These are phyloP conservation scores for Lacanobia oleracea DNA, from an alignment of 2,888 invertebrate species.

Conservation along the genomic window DNA sequence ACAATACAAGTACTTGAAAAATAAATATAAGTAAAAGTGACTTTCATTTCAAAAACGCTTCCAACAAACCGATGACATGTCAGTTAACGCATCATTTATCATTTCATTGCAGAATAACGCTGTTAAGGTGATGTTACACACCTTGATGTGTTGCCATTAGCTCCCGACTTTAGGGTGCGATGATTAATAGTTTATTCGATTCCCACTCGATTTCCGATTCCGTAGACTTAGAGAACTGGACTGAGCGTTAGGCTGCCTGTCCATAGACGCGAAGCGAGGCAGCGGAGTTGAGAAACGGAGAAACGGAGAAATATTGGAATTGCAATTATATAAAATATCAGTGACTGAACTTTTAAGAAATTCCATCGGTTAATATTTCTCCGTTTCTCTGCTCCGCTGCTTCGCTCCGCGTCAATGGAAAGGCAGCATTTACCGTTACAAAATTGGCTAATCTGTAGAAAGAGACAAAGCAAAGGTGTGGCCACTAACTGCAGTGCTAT, in stretches of 20 bases:
- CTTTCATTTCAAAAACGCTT: background rate
- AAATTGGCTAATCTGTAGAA: background rate
- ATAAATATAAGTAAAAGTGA: background rate
- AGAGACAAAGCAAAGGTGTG: background rate
- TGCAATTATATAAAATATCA: too few species aligned
- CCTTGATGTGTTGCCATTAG: conserved; percentile 67
- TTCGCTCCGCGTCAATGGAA: too few species aligned
- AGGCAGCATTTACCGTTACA: background rate
- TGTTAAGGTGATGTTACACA: conserved; percentile 66
- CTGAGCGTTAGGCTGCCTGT: background rate
- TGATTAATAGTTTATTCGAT: conserved; percentile 70
- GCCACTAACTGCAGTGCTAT: background rate
- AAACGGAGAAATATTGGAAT: too few species aligned
- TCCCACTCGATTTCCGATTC: conserved; percentile 47
- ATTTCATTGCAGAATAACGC: conserved; percentile 57
- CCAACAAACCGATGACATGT: conserved; percentile 14
- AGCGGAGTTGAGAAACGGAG: too few species aligned
- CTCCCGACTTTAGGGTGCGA: conserved; percentile 59
- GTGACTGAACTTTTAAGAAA: too few species aligned
- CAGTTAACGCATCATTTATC: conserved; percentile 60
- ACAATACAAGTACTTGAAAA: too few species aligned
- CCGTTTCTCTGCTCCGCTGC: too few species aligned
- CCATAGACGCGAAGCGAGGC: too few species aligned
- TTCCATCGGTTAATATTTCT: too few species aligned
- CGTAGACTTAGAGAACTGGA: background rate